Conservation (phyloP, 2,888 invertebrate genomes). For the Allophyes oxyacanthae region DNA sequence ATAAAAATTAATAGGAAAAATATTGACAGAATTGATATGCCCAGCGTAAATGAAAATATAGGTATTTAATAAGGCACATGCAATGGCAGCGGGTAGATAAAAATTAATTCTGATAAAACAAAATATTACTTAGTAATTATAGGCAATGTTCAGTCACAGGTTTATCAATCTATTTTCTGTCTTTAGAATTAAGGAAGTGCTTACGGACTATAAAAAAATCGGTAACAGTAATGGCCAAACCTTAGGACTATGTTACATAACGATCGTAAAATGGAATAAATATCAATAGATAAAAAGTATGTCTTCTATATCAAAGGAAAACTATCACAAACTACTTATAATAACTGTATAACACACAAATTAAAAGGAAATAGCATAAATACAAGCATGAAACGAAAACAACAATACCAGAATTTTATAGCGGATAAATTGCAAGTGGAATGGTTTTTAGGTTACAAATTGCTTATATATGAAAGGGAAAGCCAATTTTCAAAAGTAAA, state of each 20-base stretch:
- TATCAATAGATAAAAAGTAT: neutral
- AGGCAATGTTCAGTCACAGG: too few relatives aligned
- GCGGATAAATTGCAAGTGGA: neutral
- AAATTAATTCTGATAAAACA: too few relatives aligned
- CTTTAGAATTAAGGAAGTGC: too few relatives aligned
- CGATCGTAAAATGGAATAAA: neutral
- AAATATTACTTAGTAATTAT: too few relatives aligned
- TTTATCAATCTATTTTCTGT: too few relatives aligned
- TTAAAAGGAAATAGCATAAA: neutral
- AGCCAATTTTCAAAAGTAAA: neutral
- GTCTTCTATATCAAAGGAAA: neutral
- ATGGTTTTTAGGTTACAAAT: neutral
- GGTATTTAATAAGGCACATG: too few relatives aligned
- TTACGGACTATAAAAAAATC: too few relatives aligned
- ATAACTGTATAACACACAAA: neutral
- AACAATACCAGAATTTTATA: neutral
- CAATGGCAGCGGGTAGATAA: too few relatives aligned
- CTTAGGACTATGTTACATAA: slow-evolving; percentile 12
- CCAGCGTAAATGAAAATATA: too few relatives aligned
- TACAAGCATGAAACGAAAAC: slow-evolving; percentile 1
- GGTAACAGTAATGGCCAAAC: neutral
- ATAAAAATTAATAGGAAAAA: too few relatives aligned
- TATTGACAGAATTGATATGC: too few relatives aligned
- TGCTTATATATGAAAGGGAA: neutral
- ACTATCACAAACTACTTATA: neutral